These are phyloP conservation scores for Escarpia spicata DNA, from an alignment of 2,888 invertebrate genomes.

Conservation along the genomic window DNA sequence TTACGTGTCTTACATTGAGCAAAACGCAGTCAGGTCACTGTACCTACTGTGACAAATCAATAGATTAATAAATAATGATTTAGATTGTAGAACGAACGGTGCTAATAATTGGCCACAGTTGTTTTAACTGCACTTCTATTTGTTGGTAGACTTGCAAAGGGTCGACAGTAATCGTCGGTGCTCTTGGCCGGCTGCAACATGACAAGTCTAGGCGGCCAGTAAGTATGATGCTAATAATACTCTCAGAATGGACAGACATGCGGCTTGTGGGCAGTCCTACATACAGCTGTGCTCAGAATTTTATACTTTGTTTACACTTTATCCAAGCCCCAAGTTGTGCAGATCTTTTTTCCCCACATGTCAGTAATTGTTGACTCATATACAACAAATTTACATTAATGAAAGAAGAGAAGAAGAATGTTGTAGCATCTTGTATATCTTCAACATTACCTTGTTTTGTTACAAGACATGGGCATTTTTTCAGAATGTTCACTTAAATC, in stretches of 20 bases:
- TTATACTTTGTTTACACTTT: no score
- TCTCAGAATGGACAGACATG: neutral
- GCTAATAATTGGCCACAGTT: neutral
- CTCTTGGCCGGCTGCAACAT: neutral
- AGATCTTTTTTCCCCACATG: no score
- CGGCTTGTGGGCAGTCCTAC: no score
- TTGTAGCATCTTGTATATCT: no score
- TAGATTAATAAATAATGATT: neutral
- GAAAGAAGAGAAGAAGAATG: no score
- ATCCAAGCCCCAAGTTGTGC: no score
- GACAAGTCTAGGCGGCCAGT: neutral
- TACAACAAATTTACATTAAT: no score
- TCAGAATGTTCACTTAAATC: no score
- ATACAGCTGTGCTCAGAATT: no score
- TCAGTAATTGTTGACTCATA: no score
- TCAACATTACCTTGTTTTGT: no score
- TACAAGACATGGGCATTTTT: no score
- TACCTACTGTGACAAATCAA: neutral
- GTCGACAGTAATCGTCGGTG: neutral
- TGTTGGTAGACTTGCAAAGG: neutral
- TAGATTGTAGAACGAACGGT: neutral
- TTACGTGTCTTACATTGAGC: neutral
- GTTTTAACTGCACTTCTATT: neutral
- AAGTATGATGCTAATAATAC: neutral
- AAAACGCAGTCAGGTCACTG: neutral